A percentile compares a stretch with the other conserved stretches of the same genome.
Evolutionary conservation across 1,140 invertebrate genomes (phyloP).

Genomic region (Muscidifurax raptorellus): DNA sequence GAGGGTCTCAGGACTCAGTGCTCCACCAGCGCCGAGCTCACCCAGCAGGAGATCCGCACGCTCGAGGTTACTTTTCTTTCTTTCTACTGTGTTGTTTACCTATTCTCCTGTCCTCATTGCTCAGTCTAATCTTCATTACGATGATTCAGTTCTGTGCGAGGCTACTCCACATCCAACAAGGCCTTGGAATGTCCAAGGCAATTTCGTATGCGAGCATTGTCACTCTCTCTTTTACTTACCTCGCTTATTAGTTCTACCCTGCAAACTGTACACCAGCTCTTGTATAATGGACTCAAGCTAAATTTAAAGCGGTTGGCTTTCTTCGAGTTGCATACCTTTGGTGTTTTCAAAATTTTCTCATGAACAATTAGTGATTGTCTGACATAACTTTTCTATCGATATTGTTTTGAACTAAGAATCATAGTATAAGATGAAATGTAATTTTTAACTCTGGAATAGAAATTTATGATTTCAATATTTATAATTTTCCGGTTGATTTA

Average conservation of each 20-base stretch:
- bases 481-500: too few relatives aligned
- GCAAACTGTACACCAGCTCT: neutral
- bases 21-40: slow-evolving; percentile 92
- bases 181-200: neutral
- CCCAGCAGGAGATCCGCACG: slow-evolving; percentile 95
- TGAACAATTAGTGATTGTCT: too few relatives aligned
- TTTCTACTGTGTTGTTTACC: neutral
- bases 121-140: neutral
- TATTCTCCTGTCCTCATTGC: neutral
- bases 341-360: too few relatives aligned
- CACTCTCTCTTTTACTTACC: slow-evolving; percentile 1
- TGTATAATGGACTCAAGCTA: neutral
- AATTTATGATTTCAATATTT: too few relatives aligned
- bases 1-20: slow-evolving; percentile 94
- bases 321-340: too few relatives aligned
- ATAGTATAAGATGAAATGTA: too few relatives aligned
- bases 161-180: neutral
- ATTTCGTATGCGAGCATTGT: neutral
- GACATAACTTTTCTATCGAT: too few relatives aligned
- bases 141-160: neutral
- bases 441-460: too few relatives aligned
- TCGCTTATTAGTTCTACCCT: neutral
- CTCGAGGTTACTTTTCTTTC: slow-evolving; percentile 85
- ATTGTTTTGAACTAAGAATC: too few relatives aligned
- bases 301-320: neutral